Conservation (phyloP, 2,888 invertebrate genomes). For the Nephrocerus scutellatus region DNA sequence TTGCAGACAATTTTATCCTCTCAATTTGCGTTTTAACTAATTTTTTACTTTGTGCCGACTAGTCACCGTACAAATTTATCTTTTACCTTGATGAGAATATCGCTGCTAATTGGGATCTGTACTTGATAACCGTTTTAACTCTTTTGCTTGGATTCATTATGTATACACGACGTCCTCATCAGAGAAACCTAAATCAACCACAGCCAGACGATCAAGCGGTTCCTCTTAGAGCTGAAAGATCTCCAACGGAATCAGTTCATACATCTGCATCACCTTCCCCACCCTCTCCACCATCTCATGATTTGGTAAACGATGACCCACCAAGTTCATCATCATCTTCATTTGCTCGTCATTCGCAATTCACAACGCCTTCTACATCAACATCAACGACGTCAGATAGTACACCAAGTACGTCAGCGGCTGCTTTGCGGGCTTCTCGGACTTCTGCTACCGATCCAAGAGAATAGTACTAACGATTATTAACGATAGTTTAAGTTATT, state of each 20-base stretch:
- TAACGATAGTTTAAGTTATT: no score
- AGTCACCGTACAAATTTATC: conserved; percentile 59
- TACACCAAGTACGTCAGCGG: conserved; percentile 8
- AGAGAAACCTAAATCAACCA: conserved; percentile 31
- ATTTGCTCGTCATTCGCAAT: conserved; percentile 10
- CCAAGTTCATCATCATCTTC: conserved; percentile 6
- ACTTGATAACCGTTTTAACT: conserved; percentile 75
- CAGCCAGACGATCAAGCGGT: conserved; percentile 15
- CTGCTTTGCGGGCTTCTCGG: conserved; percentile 13
- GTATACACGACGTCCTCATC: conserved; percentile 64
- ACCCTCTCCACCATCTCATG: conserved; percentile 18
- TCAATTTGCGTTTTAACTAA: neutral
- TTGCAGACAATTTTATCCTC: neutral
- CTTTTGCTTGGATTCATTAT: conserved; percentile 76
- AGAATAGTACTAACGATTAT: conserved; percentile 21
- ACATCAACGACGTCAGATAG: conserved; percentile 11
- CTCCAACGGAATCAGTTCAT: conserved; percentile 13
- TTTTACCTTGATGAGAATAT: conserved; percentile 64
- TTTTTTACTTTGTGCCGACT: conserved; percentile 20
- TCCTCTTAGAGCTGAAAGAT: no score
- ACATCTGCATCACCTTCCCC: conserved; percentile 16
- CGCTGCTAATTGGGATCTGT: conserved; percentile 90
- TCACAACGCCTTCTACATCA: conserved; percentile 16
- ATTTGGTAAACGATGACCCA: neutral
- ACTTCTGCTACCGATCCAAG: conserved; percentile 19